Evolutionary conservation across 1,140 invertebrate species (phyloP), one percentile per base, ranked within the genome.

Genomic region (Dendrolimus kikuchii): DNA sequence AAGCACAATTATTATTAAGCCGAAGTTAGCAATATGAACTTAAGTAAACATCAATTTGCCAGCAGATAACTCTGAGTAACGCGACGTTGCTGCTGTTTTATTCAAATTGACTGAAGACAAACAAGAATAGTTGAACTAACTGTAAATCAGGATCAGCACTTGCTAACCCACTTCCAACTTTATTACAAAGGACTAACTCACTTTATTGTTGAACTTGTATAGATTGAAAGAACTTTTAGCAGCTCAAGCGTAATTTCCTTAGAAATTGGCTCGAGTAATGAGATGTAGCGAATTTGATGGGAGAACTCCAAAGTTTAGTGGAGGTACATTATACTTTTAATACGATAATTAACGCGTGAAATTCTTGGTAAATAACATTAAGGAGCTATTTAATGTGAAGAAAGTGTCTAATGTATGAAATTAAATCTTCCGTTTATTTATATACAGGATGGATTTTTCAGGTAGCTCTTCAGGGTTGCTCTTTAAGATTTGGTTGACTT

Each of bases 81-180:
- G 47, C 45, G 10, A 51, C 42, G 23, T 23, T 50, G 53, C 50
- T 42, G 39, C 6, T 55, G 56, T 62, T 58, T 50, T 60, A 65
- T 66, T 72, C 62, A 62, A 68, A 68, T 64, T 68, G 61, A 51
- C 62, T 67, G 59, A 66, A 69, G 66, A 67, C 59, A 72, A 69
- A 71, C 64, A 59, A 64, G 55, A 54, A 66, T 65, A 66, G 66
- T 76, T 55, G 40, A 64, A 49, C 53, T 48, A 57, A 62, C 58
- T 70, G 61, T 59, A 66, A 62, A 66, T 64, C 62, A 59, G 51
- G 56, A 57, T 55, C 60, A 39, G 9, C 5, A 9, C 10, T 41
- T 8, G 23, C 43, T 6, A 46, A 39, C 42, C 51, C 38, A 57
- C 40, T 54, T 50, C 51, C 45, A 36, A 38, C 48, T 49, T 40